These are phyloP conservation scores for Galerucella pusilla DNA, from an alignment of 2,888 invertebrate genomes.

Conservation along the genomic window DNA sequence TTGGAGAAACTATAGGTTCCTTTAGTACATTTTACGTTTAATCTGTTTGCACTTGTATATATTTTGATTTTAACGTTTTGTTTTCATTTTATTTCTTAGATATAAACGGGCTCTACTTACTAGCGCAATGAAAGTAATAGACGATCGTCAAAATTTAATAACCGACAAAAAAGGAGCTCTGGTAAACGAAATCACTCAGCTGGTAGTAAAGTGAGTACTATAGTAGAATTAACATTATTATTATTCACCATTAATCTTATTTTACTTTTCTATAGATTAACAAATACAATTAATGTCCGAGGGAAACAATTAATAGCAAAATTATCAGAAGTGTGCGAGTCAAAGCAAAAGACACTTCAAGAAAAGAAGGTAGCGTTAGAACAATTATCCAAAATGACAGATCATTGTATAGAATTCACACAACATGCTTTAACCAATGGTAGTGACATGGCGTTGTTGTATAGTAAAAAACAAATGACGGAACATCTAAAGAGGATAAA, in stretches of 20 bases:
- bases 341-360: constrained; percentile 81
- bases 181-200: constrained; percentile 87
- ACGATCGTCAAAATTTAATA: constrained; percentile 86
- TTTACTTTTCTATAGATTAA: constrained; percentile 68
- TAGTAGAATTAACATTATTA: not conserved
- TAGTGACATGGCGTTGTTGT: constrained; percentile 85
- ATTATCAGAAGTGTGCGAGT: constrained; percentile 82
- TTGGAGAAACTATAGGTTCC: no score
- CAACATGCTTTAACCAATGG: constrained; percentile 81
- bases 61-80: not conserved
- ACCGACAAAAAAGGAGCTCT: constrained; percentile 86
- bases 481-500: constrained; percentile 84
- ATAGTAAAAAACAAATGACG: constrained; percentile 81
- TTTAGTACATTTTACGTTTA: no score
- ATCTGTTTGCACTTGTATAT: not conserved
- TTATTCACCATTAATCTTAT: not conserved
- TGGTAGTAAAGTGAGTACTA: constrained; percentile 80
- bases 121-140: constrained; percentile 83
- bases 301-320: constrained; percentile 86
- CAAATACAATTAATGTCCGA: constrained; percentile 83
- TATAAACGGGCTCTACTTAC: constrained; percentile 82
- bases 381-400: constrained; percentile 84
- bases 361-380: constrained; percentile 88
- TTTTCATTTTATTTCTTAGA: constrained; percentile 56
- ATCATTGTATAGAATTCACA: constrained; percentile 90